phyloP scores from a whole-genome alignment of 2,888 invertebrate species.

The Cecidostiba fungosa region DNA sequence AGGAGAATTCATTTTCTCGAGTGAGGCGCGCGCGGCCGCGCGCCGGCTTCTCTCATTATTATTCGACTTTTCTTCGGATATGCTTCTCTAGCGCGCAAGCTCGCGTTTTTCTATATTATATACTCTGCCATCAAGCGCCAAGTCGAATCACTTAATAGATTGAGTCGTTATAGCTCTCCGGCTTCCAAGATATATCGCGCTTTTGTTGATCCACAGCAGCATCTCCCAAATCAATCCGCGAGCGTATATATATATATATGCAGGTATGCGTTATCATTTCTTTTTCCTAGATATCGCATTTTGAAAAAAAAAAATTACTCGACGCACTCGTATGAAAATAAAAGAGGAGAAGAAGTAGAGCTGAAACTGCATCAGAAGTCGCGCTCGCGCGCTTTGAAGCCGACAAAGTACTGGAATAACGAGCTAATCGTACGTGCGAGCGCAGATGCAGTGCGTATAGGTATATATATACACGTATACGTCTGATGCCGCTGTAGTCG shows the following conservation, averaged over 20 bases:
- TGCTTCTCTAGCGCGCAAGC: slow-evolving; percentile 39
- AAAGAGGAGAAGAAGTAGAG: not conserved
- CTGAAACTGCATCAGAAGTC: not conserved
- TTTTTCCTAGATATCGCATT: too few relatives aligned
- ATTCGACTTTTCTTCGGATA: slow-evolving; percentile 58
- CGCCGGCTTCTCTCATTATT: slow-evolving; percentile 54
- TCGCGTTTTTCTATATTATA: slow-evolving; percentile 54
- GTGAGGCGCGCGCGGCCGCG: slow-evolving; percentile 53
- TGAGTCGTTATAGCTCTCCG: slow-evolving; percentile 50
- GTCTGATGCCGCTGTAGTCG: not conserved
- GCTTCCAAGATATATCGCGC: too few relatives aligned
- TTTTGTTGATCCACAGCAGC: too few relatives aligned
- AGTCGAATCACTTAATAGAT: slow-evolving; percentile 64
- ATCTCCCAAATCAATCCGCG: too few relatives aligned
- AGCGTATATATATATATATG: too few relatives aligned
- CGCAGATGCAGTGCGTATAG: too few relatives aligned
- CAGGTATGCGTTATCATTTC: too few relatives aligned
- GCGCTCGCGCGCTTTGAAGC: not conserved
- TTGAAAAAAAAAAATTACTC: not conserved
- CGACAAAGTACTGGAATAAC: not conserved
- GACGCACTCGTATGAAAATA: not conserved
- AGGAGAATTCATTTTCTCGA: slow-evolving; percentile 61
- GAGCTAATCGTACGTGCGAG: not conserved
- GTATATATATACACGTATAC: too few relatives aligned
- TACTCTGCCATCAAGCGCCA: slow-evolving; percentile 52